Base-by-base conservation (phyloP, 35 echinoderm and acorn worm genomes). In the Heliocidaris tuberculata region DNA sequence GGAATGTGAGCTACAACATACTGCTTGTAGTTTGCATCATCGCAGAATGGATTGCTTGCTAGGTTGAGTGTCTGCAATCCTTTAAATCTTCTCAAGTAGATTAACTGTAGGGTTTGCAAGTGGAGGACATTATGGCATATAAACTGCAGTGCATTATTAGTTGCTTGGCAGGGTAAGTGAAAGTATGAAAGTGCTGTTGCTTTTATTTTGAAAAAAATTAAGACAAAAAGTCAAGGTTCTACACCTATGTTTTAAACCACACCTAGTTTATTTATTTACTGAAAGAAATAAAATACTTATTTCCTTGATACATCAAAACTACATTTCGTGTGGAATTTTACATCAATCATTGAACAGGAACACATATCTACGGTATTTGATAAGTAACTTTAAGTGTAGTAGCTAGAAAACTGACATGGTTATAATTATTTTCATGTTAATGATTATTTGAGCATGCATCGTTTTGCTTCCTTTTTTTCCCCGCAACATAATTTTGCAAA, bases 11-110 rank as follows among this genome's bases (percentile, higher is more conserved):
- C 98, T 1, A 99, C 96, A 5, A 97, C 98, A 96, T 70, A 99
- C 16, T 92, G 86, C 48, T 99, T 99, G 95, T 99, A 99, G 86
- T 97, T 99, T 48, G 95, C 85, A 95, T 99, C 98, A 85, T 99
- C 98, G 85, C 98, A 99, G 95, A 99, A 99, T 93, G 98, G 96
- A 95, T 99, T 99, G 49, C 98, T 96, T 56, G 93, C 94, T 12
- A 97, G 59, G 94, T 99, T 99, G 54, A 99, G 92, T 9, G 98
- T 99, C 95, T 97, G 98, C 9, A 99, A 94, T 90, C 95, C 95
- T 88, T 96, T 96, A 70, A 99, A 99, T 93, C 94, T 97, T 86
- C 98, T 94, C 47, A 99, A 85, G 59, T 99, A 99, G 35, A 97
- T 93, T 48, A 99, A 54, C 98, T 99, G 96, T 17, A 89, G 29